These are phyloP conservation scores for Carposina sasakii DNA, from an alignment of 1,140 invertebrate genomes.

Conservation along the genomic window DNA sequence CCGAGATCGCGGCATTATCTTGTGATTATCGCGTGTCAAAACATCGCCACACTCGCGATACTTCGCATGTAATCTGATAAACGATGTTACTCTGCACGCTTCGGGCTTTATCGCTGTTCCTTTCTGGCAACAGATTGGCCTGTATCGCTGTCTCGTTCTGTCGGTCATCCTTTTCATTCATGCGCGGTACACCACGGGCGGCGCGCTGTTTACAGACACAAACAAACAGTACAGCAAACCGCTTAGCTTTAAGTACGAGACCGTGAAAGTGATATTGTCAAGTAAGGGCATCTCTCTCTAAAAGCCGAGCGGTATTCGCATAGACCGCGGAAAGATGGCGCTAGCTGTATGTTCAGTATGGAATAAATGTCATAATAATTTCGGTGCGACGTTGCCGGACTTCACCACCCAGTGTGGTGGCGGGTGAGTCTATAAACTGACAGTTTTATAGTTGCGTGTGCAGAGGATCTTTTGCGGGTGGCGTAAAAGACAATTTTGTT, in stretches of 20 bases:
- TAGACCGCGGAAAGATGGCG: slow-evolving; percentile 54
- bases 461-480: slow-evolving; percentile 30
- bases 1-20: slow-evolving; percentile 70
- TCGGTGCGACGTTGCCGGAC: slow-evolving; percentile 67
- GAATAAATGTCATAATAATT: slow-evolving; percentile 67
- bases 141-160: slow-evolving; percentile 39
- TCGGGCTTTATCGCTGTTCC: slow-evolving; percentile 50
- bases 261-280: slow-evolving; percentile 71
- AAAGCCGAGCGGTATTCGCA: slow-evolving; percentile 44
- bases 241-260: slow-evolving; percentile 71
- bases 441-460: slow-evolving; percentile 28
- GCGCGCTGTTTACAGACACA: slow-evolving; percentile 72
- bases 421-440: slow-evolving; percentile 48
- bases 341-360: slow-evolving; percentile 44
- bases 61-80: slow-evolving; percentile 73
- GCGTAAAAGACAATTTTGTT: slow-evolving; percentile 40
- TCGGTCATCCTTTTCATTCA: slow-evolving; percentile 71
- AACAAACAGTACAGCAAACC: slow-evolving; percentile 73
- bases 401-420: slow-evolving; percentile 58
- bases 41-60: slow-evolving; percentile 72
- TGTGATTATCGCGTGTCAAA: slow-evolving; percentile 74
- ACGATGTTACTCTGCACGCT: slow-evolving; percentile 68
- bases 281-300: slow-evolving; percentile 57
- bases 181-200: slow-evolving; percentile 67
- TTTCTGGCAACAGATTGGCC: slow-evolving; percentile 24